Evolutionary conservation across 1,140 invertebrate species (phyloP).

Genomic region (Drosophila melanica): DNA sequence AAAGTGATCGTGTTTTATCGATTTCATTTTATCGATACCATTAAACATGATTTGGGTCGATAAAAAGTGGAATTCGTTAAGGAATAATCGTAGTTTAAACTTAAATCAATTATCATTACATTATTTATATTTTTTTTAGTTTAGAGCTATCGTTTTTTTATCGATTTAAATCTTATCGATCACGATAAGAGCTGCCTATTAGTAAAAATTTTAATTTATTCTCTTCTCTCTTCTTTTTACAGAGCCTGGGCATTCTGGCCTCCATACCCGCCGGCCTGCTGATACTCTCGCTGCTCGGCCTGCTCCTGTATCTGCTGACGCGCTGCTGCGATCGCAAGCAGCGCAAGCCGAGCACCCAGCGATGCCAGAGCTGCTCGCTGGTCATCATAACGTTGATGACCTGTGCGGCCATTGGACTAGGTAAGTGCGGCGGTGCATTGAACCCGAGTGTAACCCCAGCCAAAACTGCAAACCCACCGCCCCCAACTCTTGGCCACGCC

Average conservation of each 20-base stretch:
- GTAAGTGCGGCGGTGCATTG: slow-evolving; percentile 68
- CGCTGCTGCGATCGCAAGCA: slow-evolving; percentile 96
- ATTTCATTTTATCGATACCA: neutral
- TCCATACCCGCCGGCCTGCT: slow-evolving; percentile 95
- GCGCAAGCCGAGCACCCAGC: slow-evolving; percentile 89
- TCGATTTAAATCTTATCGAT: neutral
- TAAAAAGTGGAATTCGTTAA: no score
- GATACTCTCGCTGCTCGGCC: slow-evolving; percentile 93
- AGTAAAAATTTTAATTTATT: no score
- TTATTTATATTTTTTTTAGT: no score
- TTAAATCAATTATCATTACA: neutral
- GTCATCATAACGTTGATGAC: slow-evolving; percentile 93
- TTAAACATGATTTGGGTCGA: no score
- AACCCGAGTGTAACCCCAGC: slow-evolving; percentile 27
- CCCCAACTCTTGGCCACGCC: slow-evolving; percentile 34
- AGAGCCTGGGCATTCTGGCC: slow-evolving; percentile 95
- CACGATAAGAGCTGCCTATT: neutral
- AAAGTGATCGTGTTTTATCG: neutral
- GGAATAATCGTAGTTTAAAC: no score
- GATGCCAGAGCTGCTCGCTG: slow-evolving; percentile 90
- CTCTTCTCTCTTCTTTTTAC: slow-evolving; percentile 50
- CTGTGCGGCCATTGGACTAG: slow-evolving; percentile 89
- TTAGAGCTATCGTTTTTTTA: neutral
- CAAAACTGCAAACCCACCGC: neutral
- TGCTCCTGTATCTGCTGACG: slow-evolving; percentile 95